A percentile compares a stretch with the other conserved stretches of the same genome.
Conservation (phyloP, 2,797 vertebrate genomes). For the Catharus ustulatus region DNA sequence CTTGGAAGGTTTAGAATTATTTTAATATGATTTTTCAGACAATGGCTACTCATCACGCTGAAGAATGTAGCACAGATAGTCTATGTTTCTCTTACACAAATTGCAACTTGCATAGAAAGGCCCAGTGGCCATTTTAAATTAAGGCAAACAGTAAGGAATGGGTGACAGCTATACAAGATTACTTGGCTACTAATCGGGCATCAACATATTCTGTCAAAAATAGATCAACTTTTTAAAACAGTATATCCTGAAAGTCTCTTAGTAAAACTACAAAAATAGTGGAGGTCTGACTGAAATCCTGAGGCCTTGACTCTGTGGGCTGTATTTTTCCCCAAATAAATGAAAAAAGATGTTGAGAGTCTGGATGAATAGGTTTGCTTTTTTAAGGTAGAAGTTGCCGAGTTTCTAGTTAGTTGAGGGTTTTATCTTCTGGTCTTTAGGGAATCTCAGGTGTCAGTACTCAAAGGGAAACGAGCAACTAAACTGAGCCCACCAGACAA, state of each 20-base stretch:
- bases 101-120: neutral
- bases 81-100: neutral
- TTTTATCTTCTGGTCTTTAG: neutral
- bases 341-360: neutral
- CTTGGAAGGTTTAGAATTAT: neutral
- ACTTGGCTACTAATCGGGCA: neutral
- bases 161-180: neutral
- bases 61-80: neutral
- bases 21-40: neutral
- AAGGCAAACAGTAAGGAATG: neutral
- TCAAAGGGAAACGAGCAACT: neutral
- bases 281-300: neutral
- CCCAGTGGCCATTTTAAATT: neutral
- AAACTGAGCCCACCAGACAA: neutral
- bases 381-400: neutral
- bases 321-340: neutral
- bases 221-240: neutral
- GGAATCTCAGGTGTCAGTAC: neutral
- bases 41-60: neutral
- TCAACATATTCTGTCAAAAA: neutral
- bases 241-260: neutral
- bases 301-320: neutral
- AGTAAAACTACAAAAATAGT: neutral
- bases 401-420: accelerated
- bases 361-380: neutral